Evolutionary conservation across 2,888 invertebrate genomes (phyloP).

Genomic region (Platycnemis pennipes): DNA sequence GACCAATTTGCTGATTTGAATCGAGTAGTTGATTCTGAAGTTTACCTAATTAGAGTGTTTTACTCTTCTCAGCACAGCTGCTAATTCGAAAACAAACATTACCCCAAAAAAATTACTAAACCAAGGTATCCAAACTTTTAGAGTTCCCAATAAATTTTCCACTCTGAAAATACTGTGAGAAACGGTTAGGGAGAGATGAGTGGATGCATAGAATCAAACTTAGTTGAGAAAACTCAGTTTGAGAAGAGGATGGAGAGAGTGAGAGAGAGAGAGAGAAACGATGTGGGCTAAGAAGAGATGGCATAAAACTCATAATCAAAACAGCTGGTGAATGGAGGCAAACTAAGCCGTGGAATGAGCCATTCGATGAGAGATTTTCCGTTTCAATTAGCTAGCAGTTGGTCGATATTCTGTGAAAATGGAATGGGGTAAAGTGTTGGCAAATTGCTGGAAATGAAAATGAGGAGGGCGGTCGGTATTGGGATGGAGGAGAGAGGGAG

Average conservation of each 20-base stretch:
- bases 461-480: neutral
- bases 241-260: neutral
- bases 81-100: neutral
- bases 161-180: neutral
- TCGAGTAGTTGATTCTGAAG: neutral
- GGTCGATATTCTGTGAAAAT: neutral
- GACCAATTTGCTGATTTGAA: neutral
- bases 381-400: neutral
- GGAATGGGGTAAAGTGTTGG: neutral
- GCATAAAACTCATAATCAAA: constrained; percentile 20
- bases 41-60: neutral
- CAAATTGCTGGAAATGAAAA: neutral
- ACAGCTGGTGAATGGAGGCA: neutral
- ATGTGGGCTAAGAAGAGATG: neutral
- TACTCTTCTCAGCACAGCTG: neutral
- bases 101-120: neutral
- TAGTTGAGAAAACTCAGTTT: neutral
- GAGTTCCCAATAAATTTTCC: neutral
- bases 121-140: neutral
- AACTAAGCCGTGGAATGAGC: neutral
- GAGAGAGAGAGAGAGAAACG: neutral
- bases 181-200: neutral
- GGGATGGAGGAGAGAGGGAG: neutral
- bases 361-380: constrained; percentile 20
- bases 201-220: neutral